Base-by-base conservation (phyloP, 2,113 vertebrate species). In the Bagarius yarrelli region DNA sequence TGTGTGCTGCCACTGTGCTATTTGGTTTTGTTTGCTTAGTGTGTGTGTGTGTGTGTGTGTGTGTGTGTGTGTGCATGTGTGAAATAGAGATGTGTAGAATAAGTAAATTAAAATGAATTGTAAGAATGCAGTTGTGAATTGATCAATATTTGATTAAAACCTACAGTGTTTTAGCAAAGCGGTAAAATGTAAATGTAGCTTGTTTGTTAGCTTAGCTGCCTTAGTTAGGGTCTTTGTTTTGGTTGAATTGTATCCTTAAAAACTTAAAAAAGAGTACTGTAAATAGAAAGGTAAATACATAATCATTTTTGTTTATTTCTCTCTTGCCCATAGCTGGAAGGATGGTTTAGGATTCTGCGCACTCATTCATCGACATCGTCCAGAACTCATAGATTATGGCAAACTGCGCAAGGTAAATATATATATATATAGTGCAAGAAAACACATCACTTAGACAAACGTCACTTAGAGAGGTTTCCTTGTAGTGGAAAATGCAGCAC, bases 291-390 rank as follows among this genome's bases (percentile, higher is more conserved):
- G 19, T 23, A 8, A 4, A 40, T 40, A 40, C 36, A 40, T 40
- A 40, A 40, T 40, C 8, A 40, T 40, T 40, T 15, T 25, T 55
- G n/a, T 77, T 34, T 0, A 0, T 66, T 40, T 63, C 25, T 69
- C 13, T 66, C 53, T 77, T 14, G 27, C 40, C 71, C 25, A 0
- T 84, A 99, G 98, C 85, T 99, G 98, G 98, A 99, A 99, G 86
- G 98, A 99, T 0, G 98, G 97, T 81, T 93, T 99, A 85, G 97
- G 97, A 71, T 99, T 99, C 93, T 99, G 98, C 60, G 98, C 98
- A 5, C 95, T 99, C 89, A 99, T 99, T 89, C 98, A 99, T 84
- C 94, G 97, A 90, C 98, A 99, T 89, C 97, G 98, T 89, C 98
- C 98, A 53, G 98, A 99, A 81, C 96, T 99, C 88, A 99, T 99